These are phyloP conservation scores for Buathra laborator DNA, from an alignment of 2,888 invertebrate genomes.

Conservation along the genomic window DNA sequence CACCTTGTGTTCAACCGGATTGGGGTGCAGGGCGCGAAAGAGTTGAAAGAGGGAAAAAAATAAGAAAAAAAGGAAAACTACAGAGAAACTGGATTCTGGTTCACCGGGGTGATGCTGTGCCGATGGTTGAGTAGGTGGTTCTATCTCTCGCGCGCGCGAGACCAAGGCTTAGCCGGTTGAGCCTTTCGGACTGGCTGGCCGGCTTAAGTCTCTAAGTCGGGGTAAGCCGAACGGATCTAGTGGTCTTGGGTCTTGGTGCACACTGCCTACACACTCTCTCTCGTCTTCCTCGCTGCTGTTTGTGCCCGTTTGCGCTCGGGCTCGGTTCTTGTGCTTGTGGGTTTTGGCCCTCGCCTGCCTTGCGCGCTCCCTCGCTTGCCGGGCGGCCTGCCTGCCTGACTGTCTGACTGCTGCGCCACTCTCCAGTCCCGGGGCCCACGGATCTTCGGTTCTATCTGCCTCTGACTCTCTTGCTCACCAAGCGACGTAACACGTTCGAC, in stretches of 20 bases:
- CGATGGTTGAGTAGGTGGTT: conserved; percentile 49
- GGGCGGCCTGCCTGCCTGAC: conserved; percentile 85
- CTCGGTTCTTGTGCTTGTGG: conserved; percentile 90
- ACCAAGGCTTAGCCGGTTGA: conserved; percentile 82
- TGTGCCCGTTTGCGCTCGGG: conserved; percentile 88
- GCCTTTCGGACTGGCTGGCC: conserved; percentile 83
- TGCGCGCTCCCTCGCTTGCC: conserved; percentile 79
- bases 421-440: conserved; percentile 77
- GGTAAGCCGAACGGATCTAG: conserved; percentile 83
- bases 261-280: conserved; percentile 58
- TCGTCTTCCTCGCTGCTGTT: conserved; percentile 44
- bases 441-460: conserved; percentile 73
- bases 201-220: conserved; percentile 84
- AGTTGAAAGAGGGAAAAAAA: neutral
- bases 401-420: conserved; percentile 81
- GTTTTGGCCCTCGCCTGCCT: conserved; percentile 87
- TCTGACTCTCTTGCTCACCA: conserved; percentile 64
- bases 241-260: conserved; percentile 82
- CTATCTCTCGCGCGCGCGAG: conserved; percentile 27
- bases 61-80: conserved; percentile 1
- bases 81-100: conserved; percentile 42
- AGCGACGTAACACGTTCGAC: conserved; percentile 54
- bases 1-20: neutral
- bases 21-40: neutral
- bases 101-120: conserved; percentile 26